A percentile compares a stretch with the other conserved stretches of the same genome.
Evolutionary conservation across 2,888 invertebrate genomes (phyloP).

Genomic region (Mechanitis messenoides): DNA sequence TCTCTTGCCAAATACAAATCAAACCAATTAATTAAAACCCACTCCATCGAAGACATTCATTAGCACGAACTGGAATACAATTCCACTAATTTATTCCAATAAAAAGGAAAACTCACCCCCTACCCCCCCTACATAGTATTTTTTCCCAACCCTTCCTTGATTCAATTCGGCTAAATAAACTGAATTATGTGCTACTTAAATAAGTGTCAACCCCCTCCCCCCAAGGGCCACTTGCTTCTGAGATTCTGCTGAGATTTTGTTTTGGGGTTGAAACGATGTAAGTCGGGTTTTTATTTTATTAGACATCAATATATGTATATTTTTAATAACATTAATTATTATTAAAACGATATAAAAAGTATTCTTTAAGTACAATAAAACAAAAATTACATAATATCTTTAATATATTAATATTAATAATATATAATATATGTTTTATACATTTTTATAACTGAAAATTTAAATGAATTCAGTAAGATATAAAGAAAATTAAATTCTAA

Average conservation of each 20-base stretch:
- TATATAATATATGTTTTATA: neutral
- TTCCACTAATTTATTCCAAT: slow-evolving; percentile 69
- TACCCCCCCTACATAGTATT: slow-evolving; percentile 33
- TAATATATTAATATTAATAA: neutral
- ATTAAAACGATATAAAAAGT: neutral
- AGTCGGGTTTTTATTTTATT: slow-evolving; percentile 30
- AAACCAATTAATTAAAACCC: slow-evolving; percentile 56
- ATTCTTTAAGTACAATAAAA: neutral
- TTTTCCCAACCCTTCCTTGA: slow-evolving; percentile 52
- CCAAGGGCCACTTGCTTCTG: slow-evolving; percentile 60
- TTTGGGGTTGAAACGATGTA: slow-evolving; percentile 31
- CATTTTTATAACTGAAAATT: neutral
- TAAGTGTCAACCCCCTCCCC: slow-evolving; percentile 72
- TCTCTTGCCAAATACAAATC: slow-evolving; percentile 29
- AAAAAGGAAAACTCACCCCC: slow-evolving; percentile 50
- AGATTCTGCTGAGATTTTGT: slow-evolving; percentile 59
- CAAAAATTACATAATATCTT: too few species aligned
- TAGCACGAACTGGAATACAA: slow-evolving; percentile 57
- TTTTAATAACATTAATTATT: slow-evolving; percentile 12
- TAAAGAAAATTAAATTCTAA: neutral
- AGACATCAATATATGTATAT: neutral
- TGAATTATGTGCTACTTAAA: slow-evolving; percentile 84
- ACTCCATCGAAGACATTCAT: slow-evolving; percentile 58
- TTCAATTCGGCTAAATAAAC: slow-evolving; percentile 77
- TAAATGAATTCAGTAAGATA: too few species aligned